phyloP scores from a whole-genome alignment of 2,113 vertebrate species.

The Tinamus guttatus region DNA sequence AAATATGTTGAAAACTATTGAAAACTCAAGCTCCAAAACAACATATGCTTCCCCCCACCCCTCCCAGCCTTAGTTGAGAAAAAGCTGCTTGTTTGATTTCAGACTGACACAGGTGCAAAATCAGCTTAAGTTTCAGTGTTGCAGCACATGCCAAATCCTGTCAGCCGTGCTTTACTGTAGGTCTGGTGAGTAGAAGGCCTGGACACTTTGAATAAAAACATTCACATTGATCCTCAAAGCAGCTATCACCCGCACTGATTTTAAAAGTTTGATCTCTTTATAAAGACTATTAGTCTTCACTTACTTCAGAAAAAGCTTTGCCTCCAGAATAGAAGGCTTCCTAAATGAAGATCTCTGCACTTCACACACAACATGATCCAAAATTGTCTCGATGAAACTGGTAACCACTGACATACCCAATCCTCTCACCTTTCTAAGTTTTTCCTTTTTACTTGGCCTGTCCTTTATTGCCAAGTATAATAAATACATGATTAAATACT shows the following conservation, averaged over 20 bases:
- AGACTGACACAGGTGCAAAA: neutral
- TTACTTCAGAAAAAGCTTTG: neutral
- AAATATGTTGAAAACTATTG: neutral
- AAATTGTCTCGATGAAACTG: neutral
- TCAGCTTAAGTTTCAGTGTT: neutral
- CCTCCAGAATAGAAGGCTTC: neutral
- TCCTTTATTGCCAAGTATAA: neutral
- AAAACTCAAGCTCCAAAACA: neutral
- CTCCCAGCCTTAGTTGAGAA: neutral
- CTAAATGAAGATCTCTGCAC: neutral
- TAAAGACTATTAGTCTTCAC: neutral
- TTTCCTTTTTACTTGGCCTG: neutral
- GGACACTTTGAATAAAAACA: neutral
- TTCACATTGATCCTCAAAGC: neutral
- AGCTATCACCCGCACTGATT: rapidly evolving
- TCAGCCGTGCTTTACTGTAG: neutral
- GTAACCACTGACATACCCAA: neutral
- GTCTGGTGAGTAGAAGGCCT: rapidly evolving
- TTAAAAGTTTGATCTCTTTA: neutral
- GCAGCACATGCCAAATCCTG: rapidly evolving
- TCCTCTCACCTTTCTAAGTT: neutral
- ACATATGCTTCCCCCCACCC: neutral
- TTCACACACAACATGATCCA: neutral
- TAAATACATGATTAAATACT: neutral
- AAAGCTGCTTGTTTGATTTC: neutral